Percentiles rank a stretch among this genome's conserved stretches.
These are phyloP conservation scores for Pelobates fuscus DNA, from an alignment of 2,113 vertebrate genomes.

Conservation along the genomic window DNA sequence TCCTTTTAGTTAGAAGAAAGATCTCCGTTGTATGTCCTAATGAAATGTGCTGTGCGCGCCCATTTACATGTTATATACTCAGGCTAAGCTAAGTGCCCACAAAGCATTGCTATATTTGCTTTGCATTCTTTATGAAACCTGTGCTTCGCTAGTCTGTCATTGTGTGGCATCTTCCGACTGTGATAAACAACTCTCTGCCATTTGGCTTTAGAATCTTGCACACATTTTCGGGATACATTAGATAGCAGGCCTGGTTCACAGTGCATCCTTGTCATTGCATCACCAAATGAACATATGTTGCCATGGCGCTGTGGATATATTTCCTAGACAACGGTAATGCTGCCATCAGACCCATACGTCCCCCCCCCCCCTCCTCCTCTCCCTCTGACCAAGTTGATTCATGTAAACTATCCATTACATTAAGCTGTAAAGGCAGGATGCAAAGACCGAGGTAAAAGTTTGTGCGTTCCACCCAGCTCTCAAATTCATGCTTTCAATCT, in stretches of 20 bases:
- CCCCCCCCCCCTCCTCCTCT: slow-evolving; percentile 3
- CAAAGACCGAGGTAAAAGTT: background rate
- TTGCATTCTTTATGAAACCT: background rate
- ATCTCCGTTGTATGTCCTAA: too few species aligned
- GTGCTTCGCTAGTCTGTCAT: slow-evolving; percentile 21
- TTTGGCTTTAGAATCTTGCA: slow-evolving; percentile 25
- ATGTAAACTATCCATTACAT: slow-evolving; percentile 15
- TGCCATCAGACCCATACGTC: slow-evolving; percentile 43
- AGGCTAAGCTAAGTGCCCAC: background rate
- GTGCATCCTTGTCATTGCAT: slow-evolving; percentile 57
- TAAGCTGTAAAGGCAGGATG: background rate
- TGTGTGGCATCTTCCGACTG: slow-evolving; percentile 3
- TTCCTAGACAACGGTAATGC: slow-evolving; percentile 66
- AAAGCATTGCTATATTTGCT: slow-evolving; percentile 37
- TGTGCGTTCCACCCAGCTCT: background rate
- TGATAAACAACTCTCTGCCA: slow-evolving; percentile 35
- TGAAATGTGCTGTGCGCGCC: too few species aligned
- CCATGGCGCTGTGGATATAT: slow-evolving; percentile 61
- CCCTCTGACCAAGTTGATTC: slow-evolving; percentile 17
- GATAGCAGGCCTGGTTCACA: slow-evolving; percentile 62
- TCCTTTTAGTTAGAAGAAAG: too few species aligned
- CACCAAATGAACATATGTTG: slow-evolving; percentile 67
- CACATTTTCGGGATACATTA: slow-evolving; percentile 66
- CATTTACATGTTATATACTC: too few species aligned
- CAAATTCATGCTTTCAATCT: background rate